These are phyloP conservation scores for Sebastes iracundus DNA, from an alignment of 2,797 vertebrate species.

Conservation along the genomic window DNA sequence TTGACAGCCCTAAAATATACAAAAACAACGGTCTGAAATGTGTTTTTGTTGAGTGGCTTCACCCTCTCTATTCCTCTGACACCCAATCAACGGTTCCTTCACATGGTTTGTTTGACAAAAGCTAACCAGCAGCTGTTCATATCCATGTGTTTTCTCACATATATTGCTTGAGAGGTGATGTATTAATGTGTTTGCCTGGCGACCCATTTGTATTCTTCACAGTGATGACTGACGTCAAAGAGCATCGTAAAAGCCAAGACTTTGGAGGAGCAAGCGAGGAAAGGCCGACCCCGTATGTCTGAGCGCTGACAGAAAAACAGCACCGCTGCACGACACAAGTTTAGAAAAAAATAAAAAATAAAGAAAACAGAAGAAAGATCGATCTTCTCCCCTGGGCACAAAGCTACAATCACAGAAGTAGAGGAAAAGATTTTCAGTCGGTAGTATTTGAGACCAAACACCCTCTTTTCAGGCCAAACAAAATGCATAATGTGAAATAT, in stretches of 20 bases:
- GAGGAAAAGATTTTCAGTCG: not conserved
- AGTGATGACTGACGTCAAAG: conserved; percentile 8
- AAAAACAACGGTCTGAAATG: not conserved
- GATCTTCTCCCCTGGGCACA: not conserved
- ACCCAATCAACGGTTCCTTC: not conserved
- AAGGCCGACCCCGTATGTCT: not conserved
- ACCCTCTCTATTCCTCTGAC: not conserved
- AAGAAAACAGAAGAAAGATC: not conserved
- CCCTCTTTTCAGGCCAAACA: not conserved
- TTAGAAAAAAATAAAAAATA: not conserved
- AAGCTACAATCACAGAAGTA: not conserved
- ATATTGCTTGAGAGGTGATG: not conserved
- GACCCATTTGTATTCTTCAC: conserved; percentile 7
- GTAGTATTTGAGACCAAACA: not conserved
- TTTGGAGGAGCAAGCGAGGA: not conserved
- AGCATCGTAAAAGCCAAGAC: not conserved
- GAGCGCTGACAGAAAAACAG: conserved; percentile 6
- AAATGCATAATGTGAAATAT: not conserved
- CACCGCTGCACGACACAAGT: not conserved
- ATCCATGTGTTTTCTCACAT: not conserved
- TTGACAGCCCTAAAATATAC: no score
- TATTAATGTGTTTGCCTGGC: not conserved
- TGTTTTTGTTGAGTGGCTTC: not conserved
- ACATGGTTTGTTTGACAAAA: not conserved
- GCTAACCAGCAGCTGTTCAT: not conserved